These are phyloP conservation scores for Athalia cordata DNA, from an alignment of 2,888 invertebrate species.

Conservation along the genomic window DNA sequence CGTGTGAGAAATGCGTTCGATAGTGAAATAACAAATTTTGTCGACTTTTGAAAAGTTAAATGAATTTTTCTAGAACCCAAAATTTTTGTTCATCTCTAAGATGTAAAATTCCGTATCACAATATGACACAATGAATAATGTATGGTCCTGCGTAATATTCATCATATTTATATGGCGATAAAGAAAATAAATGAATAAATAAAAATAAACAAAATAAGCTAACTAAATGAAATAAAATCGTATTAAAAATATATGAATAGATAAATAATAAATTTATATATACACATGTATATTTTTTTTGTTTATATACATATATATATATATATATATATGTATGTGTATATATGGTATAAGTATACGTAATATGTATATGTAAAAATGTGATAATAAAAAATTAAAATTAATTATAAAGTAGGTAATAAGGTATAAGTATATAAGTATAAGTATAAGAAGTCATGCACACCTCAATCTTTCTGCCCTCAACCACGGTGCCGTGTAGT, in stretches of 20 bases:
- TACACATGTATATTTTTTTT: conserved; percentile 42
- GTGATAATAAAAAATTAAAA: conserved; percentile 57
- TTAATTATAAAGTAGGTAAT: conserved; percentile 49
- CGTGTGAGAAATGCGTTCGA: too few species aligned
- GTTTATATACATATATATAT: conserved; percentile 54
- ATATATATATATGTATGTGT: conserved; percentile 51
- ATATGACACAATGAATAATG: too few species aligned
- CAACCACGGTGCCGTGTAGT: conserved; percentile 99
- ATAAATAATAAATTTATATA: not conserved
- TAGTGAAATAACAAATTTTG: too few species aligned
- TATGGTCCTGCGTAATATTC: too few species aligned
- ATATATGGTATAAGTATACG: conserved; percentile 55
- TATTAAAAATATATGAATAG: not conserved
- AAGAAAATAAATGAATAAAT: not conserved
- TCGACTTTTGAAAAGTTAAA: too few species aligned
- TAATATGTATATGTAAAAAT: conserved; percentile 70
- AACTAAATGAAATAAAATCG: too few species aligned
- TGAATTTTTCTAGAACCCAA: too few species aligned
- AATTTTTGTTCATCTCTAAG: too few species aligned
- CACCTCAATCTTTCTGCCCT: conserved; percentile 99
- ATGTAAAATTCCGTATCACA: too few species aligned
- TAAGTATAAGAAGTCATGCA: conserved; percentile 86
- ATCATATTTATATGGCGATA: not conserved
- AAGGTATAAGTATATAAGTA: conserved; percentile 58
- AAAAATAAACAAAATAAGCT: not conserved